These are phyloP conservation scores for Poecilobothrus nobilitatus DNA, from an alignment of 2,888 invertebrate species.

Conservation along the genomic window DNA sequence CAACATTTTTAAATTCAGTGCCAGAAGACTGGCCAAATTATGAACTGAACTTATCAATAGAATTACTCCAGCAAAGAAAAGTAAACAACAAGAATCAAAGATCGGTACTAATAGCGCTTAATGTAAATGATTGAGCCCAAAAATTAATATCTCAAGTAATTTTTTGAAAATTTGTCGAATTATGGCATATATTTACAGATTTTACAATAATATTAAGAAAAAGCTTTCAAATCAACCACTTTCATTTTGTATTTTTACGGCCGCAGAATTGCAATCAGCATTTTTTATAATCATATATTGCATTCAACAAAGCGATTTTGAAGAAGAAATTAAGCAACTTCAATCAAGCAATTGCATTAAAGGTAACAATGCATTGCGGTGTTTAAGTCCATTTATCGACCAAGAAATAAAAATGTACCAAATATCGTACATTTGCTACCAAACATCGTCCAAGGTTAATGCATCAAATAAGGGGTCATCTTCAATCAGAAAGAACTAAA, in stretches of 20 bases:
- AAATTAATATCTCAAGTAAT: no score
- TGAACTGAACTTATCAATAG: neutral
- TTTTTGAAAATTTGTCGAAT: neutral
- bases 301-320: no score
- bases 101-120: neutral
- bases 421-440: constrained; percentile 17
- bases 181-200: constrained; percentile 15
- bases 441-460: constrained; percentile 18
- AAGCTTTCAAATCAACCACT: no score
- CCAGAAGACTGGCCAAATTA: constrained; percentile 11
- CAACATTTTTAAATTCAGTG: constrained; percentile 9
- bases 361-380: no score
- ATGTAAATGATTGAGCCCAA: no score
- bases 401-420: neutral
- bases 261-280: no score
- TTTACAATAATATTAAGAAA: constrained; percentile 9
- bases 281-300: no score
- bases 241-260: no score
- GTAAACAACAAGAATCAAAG: neutral
- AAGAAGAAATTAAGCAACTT: no score
- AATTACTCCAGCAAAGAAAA: neutral
- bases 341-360: no score
- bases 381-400: no score
- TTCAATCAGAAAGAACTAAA: constrained; percentile 19
- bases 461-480: constrained; percentile 22